Base-by-base conservation (phyloP, 2,113 vertebrate genomes). In the Campylorhamphus procurvoides region DNA sequence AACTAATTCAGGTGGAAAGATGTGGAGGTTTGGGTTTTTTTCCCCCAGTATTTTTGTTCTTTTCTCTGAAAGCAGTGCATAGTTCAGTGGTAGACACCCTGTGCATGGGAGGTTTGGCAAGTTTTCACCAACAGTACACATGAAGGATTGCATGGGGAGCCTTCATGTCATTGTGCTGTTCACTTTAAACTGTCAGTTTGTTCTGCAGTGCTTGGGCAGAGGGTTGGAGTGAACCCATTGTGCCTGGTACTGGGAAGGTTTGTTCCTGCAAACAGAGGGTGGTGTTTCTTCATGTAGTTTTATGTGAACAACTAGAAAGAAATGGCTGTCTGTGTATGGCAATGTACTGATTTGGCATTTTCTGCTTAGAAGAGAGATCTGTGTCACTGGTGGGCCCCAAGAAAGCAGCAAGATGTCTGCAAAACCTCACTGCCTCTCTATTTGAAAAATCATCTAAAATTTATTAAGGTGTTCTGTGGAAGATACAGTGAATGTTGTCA, bases 181-280 rank as follows among this genome's bases (percentile, higher is more conserved):
- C 71, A 20, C 49, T 76, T 56, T 5, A 53, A 37, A 39, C 49
- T 84, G 22, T 49, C 60, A 9, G 7, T 42, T 0, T 33, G 33
- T 82, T 50, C 7, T 73, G 0, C 22, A 44, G 3, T 31, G 66
- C 66, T 82, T 49, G 63, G 40, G 25, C 40, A 82, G 53, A 39
- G 75, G 39, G 37, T 7, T 82, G 35, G 16, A 72, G 58, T 67
- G 29, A 72, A 19, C 22, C 67, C 10, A 0, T 8, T 53, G 39
- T 67, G 39, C 42, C 19, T 63, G 29, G 3, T 31, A 12, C 67
- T 0, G 0, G 31, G 28, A 42, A 37, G 13, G 24, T 31, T 83
- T 90, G 44, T 76, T 80, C 50, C 53, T 69, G 6, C 59, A 19
- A 79, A 37, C 18, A 18, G 15, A 50, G 68, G 18, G 15, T 31